phyloP scores from a whole-genome alignment of 2,113 vertebrate species.

The Varanus salvator region DNA sequence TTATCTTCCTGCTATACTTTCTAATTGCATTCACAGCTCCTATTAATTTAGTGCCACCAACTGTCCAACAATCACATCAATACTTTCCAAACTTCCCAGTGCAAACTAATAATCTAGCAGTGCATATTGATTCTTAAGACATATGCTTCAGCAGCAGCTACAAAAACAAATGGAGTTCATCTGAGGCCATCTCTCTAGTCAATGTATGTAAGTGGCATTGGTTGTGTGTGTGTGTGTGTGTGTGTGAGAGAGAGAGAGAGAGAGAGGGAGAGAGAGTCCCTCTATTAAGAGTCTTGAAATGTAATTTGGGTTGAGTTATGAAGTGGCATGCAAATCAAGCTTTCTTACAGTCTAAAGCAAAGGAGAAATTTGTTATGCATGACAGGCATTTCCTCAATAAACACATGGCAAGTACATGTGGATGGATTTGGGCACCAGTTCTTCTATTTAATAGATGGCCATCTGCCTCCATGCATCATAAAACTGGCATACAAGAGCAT shows the following conservation, averaged over 20 bases:
- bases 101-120: conserved; percentile 56
- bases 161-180: conserved; percentile 60
- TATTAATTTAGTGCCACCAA: conserved; percentile 40
- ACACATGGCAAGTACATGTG: background rate
- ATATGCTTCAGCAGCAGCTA: conserved; percentile 46
- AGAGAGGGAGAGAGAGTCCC: background rate
- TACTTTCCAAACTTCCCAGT: conserved; percentile 37
- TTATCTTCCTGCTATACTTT: conserved; percentile 35
- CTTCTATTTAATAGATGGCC: background rate
- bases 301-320: background rate
- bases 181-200: conserved; percentile 40
- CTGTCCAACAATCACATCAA: conserved; percentile 41
- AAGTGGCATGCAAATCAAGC: background rate
- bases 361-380: background rate
- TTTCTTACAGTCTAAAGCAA: background rate
- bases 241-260: background rate
- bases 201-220: conserved; percentile 11
- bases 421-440: background rate
- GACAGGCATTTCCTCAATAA: background rate
- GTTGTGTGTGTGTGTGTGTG: background rate
- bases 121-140: conserved; percentile 57
- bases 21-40: conserved; percentile 55
- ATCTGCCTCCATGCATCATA: background rate
- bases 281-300: conserved; percentile 15
- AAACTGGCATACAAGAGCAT: background rate